Conservation (phyloP, 2,797 vertebrate genomes). For the Cheirogaleus major region DNA sequence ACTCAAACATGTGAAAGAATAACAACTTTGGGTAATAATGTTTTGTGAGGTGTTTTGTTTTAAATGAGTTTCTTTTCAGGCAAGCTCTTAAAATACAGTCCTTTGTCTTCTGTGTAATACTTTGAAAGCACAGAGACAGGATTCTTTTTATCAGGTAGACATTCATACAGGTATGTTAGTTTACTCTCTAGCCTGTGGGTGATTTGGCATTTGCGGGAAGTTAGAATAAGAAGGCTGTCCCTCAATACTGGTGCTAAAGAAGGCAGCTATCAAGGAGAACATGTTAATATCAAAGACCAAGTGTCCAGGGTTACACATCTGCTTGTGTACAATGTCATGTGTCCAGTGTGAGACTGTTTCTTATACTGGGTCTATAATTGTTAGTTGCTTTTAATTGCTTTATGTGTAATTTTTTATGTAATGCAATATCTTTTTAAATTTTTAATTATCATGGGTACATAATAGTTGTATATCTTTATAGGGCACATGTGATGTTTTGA, state of each 20-base stretch:
- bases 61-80: conserved; percentile 67
- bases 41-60: conserved; percentile 5
- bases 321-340: not conserved
- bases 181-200: conserved; percentile 65
- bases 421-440: not conserved
- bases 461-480: not conserved
- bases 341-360: not conserved
- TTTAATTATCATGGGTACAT: not conserved
- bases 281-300: not conserved
- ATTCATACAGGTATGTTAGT: conserved; percentile 79
- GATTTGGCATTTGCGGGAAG: conserved; percentile 65
- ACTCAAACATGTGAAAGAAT: not conserved
- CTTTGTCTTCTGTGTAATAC: conserved; percentile 69
- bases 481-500: not conserved
- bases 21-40: not conserved
- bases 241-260: conserved; percentile 54
- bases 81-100: conserved; percentile 56
- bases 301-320: too few relatives aligned
- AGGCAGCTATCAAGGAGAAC: conserved; percentile 28
- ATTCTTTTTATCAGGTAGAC: conserved; percentile 75
- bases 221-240: conserved; percentile 61
- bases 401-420: not conserved
- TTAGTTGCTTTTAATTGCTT: not conserved
- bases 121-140: conserved; percentile 76
- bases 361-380: not conserved